Evolutionary conservation across 53 echinoderm and acorn worm species (phyloP).

Genomic region (Patiria pectinifera): DNA sequence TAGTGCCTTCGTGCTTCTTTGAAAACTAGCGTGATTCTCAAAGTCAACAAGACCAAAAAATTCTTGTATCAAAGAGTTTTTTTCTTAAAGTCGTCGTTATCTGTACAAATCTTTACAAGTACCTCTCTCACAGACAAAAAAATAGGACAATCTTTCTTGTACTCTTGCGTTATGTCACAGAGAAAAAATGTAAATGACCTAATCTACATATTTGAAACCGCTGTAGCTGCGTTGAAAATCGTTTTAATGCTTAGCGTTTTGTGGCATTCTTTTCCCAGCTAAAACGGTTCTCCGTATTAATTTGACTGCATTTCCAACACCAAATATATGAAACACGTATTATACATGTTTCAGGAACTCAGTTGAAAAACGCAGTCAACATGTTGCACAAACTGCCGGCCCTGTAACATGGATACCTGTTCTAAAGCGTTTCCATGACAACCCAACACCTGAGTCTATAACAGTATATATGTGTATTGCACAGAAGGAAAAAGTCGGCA

Average conservation of each 20-base stretch:
- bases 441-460: conserved; percentile 59
- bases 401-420: conserved; percentile 43
- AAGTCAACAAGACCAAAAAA: conserved; percentile 41
- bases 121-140: conserved; percentile 43
- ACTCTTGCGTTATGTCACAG: not conserved
- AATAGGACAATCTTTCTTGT: conserved; percentile 49
- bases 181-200: conserved; percentile 27
- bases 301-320: conserved; percentile 33
- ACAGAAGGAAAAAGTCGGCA: conserved; percentile 4
- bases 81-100: conserved; percentile 36
- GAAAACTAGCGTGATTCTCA: conserved; percentile 61
- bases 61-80: conserved; percentile 25
- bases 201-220: conserved; percentile 44
- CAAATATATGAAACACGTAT: conserved; percentile 1
- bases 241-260: not conserved
- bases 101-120: conserved; percentile 66
- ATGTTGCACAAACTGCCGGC: conserved; percentile 63
- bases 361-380: conserved; percentile 36
- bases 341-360: conserved; percentile 29
- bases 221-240: not conserved
- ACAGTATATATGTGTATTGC: conserved; percentile 32
- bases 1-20: conserved; percentile 48
- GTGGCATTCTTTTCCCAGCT: not conserved
- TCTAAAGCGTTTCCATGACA: conserved; percentile 42
- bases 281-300: conserved; percentile 11